Base-by-base conservation (phyloP, 2,113 vertebrate species). In the Rhegmatorhina hoffmannsi region DNA sequence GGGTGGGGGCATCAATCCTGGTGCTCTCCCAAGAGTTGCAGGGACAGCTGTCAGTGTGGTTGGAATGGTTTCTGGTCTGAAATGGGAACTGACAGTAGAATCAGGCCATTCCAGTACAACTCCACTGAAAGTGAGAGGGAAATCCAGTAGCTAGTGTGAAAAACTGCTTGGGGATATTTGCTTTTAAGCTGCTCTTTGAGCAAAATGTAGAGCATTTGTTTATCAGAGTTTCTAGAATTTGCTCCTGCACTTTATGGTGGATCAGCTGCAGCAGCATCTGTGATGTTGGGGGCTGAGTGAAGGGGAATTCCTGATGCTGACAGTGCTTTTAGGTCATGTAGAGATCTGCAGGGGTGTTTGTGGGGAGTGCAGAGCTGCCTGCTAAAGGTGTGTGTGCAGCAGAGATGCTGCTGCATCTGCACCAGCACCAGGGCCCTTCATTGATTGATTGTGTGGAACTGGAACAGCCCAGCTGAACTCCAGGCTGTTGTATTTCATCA, bases 1-100 rank as follows among this genome's bases (percentile, higher is more conserved):
- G 15, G 3, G 17, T n/a, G n/a, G 17, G 2, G 8, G 60, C 8
- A 17, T 29, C 33, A n/a, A 0, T 21, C n/a, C 28, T 0, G 0
- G 2, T 68, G 46, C 19, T 52, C 11, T 87, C 46, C 23, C 13
- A 44, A 62, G 46, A 47, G 11, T 40, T 80, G n/a, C 44, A 24
- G 53, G 40, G 83, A 28, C 1, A 1, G 40, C 76, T 76, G 29
- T 84, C 47, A 36, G 25, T 58, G 15, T 84, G 23, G 19, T 33
- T 19, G 31, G 28, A 26, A 18, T 38, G 26, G 14, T 63, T 64
- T 56, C 33, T 72, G 70, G 19, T 43, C 28, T 4, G 4, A 50
- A 76, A 47, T 47, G 52, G 72, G 33, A 77, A 6, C 46, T 84
- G 72, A 9, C n/a, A n/a, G 84, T 7, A 60, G 23, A 50, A 63